phyloP scores from a whole-genome alignment of 2,113 vertebrate species.

The Capreolus pygargus region DNA sequence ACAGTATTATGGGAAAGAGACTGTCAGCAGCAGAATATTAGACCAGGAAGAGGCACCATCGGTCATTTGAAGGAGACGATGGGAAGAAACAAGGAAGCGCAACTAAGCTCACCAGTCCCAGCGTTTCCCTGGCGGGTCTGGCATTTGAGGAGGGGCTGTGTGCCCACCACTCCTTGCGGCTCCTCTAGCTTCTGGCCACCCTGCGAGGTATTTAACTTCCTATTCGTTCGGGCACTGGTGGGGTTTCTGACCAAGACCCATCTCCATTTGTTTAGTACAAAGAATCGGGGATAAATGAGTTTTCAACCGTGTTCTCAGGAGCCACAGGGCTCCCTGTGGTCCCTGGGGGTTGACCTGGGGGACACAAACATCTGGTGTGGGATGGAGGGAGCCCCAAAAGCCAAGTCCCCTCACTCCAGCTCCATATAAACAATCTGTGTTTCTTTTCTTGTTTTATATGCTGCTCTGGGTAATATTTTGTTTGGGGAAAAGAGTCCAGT shows the following conservation, averaged over 20 bases:
- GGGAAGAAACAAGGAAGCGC: fast-evolving
- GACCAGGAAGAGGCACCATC: not conserved
- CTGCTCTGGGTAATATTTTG: not conserved
- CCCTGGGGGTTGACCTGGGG: not conserved
- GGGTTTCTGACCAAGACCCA: too few relatives aligned
- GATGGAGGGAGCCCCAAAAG: not conserved
- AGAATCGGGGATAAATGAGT: not conserved
- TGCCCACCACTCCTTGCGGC: not conserved
- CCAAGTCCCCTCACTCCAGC: not conserved
- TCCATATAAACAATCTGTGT: not conserved
- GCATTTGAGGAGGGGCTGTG: not conserved
- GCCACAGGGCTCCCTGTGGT: not conserved
- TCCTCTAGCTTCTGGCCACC: not conserved
- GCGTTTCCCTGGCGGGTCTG: too few relatives aligned
- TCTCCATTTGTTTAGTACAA: not conserved
- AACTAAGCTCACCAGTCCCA: not conserved
- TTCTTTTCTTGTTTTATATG: not conserved
- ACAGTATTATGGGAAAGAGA: not conserved
- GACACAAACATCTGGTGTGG: not conserved
- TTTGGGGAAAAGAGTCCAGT: not conserved
- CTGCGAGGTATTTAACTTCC: not conserved
- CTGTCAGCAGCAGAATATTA: not conserved
- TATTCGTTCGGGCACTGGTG: not conserved
- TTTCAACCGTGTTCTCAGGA: not conserved
- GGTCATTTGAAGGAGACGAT: not conserved